These are phyloP conservation scores for Falco cherrug DNA, from an alignment of 2,797 vertebrate species.

Conservation along the genomic window DNA sequence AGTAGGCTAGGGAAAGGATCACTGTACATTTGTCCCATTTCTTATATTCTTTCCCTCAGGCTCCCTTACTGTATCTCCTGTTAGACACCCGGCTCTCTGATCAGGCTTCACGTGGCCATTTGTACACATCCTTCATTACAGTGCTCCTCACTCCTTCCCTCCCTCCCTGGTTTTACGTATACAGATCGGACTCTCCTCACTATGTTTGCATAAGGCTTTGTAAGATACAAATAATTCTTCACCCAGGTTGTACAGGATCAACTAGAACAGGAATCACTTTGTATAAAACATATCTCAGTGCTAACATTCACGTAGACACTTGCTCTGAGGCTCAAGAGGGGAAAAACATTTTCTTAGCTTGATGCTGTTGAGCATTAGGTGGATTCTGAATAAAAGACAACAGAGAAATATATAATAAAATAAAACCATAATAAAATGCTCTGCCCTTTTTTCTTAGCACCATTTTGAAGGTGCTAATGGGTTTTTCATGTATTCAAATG, in stretches of 20 bases:
- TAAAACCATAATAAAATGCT: not conserved
- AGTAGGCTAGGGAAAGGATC: not conserved
- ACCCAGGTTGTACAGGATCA: not conserved
- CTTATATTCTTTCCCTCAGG: not conserved
- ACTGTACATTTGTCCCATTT: not conserved
- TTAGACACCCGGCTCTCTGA: not conserved
- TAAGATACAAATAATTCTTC: not conserved
- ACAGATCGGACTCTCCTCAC: not conserved
- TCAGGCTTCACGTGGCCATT: not conserved
- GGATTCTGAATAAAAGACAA: not conserved
- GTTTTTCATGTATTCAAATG: not conserved
- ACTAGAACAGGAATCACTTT: not conserved
- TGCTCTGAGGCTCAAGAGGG: not conserved
- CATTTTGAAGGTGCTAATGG: not conserved
- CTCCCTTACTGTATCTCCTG: not conserved
- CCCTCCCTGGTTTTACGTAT: not conserved
- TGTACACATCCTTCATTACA: not conserved
- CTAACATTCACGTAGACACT: not conserved
- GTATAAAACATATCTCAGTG: not conserved
- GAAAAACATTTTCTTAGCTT: not conserved
- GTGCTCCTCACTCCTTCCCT: not conserved
- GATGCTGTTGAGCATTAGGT: accelerated
- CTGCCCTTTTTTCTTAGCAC: not conserved
- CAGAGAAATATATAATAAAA: not conserved
- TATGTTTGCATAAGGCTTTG: accelerated